phyloP scores from a whole-genome alignment of 2,888 invertebrate species.

The Pseudococcus viburni region DNA sequence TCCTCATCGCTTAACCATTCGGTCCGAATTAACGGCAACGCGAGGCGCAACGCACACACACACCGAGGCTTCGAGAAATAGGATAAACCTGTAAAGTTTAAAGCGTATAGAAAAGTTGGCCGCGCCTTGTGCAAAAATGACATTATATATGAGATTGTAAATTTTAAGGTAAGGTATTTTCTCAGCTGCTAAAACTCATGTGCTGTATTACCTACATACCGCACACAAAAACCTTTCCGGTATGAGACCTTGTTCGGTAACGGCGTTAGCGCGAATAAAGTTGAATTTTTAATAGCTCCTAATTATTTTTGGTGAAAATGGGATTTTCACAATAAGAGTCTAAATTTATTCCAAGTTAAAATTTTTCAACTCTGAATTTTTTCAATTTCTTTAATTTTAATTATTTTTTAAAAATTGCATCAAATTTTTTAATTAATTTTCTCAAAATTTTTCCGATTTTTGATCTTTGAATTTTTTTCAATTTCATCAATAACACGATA shows the following conservation, averaged over 20 bases:
- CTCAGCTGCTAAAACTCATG: neutral
- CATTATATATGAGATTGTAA: slow-evolving; percentile 55
- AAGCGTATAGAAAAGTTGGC: slow-evolving; percentile 41
- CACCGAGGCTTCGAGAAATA: neutral
- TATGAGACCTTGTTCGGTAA: neutral
- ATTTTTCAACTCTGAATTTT: no score
- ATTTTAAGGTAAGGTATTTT: slow-evolving; percentile 43
- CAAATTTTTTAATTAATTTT: no score
- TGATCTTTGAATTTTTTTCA: no score
- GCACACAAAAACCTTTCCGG: slow-evolving; percentile 9
- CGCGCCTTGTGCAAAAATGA: slow-evolving; percentile 13
- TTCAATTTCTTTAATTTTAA: no score
- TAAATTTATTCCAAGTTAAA: no score
- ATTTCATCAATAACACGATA: no score
- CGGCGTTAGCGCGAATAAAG: neutral
- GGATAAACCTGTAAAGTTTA: slow-evolving; percentile 48
- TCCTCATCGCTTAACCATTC: slow-evolving; percentile 64
- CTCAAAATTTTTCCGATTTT: no score
- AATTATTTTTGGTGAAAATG: neutral
- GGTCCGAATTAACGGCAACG: slow-evolving; percentile 43
- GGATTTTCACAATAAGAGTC: no score
- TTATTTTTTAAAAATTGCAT: no score
- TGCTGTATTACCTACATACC: neutral
- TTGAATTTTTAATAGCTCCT: slow-evolving; percentile 28
- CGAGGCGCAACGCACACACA: neutral